Conservation (phyloP, 2,113 vertebrate genomes). For the Centropus bengalensis region DNA sequence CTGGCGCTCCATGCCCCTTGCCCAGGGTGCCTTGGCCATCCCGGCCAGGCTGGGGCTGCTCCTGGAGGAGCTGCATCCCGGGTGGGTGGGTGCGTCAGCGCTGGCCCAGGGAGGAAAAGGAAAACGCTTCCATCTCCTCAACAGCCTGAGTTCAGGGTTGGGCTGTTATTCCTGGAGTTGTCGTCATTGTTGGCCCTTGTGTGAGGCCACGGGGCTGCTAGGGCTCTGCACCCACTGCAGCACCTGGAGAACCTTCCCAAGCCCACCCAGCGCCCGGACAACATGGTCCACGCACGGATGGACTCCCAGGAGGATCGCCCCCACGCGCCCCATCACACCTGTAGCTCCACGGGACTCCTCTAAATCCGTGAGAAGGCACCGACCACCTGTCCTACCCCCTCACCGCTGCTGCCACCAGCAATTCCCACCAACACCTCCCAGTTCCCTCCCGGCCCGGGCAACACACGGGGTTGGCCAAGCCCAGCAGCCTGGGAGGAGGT, state of each 20-base stretch:
- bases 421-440: neutral
- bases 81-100: fast-evolving
- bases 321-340: fast-evolving
- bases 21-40: neutral
- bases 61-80: neutral
- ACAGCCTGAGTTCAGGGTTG: neutral
- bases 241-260: neutral
- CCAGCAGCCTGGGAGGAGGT: fast-evolving
- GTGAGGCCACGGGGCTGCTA: neutral
- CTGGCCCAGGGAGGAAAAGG: neutral
- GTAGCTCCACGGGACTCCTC: fast-evolving
- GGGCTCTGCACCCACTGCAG: neutral
- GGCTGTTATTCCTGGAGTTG: conserved; percentile 28
- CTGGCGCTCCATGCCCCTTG: neutral
- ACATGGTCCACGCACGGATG: fast-evolving
- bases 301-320: fast-evolving
- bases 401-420: neutral
- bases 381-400: neutral
- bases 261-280: neutral
- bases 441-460: neutral
- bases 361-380: neutral
- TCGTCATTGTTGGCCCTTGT: fast-evolving
- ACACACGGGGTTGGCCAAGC: fast-evolving
- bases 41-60: neutral
- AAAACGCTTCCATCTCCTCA: neutral